Conservation (phyloP, 2,113 vertebrate genomes). For the Hippoglossus stenolepis region DNA sequence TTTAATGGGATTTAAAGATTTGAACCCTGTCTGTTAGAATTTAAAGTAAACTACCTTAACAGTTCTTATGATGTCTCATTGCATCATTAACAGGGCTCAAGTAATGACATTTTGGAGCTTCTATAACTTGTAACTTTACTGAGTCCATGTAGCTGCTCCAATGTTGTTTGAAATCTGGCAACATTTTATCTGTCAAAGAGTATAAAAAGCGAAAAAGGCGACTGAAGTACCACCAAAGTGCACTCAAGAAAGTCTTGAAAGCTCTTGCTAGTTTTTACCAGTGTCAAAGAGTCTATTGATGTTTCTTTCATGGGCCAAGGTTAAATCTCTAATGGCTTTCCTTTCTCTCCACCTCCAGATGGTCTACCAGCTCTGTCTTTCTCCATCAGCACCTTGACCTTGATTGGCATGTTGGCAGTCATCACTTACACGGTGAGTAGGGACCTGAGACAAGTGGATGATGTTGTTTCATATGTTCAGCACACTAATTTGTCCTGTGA, state of each 20-base stretch:
- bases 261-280: neutral
- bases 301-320: constrained; percentile 36
- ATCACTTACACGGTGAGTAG: constrained; percentile 98
- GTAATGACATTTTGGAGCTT: neutral
- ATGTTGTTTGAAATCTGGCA: neutral
- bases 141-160: neutral
- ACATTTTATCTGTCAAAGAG: neutral
- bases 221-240: constrained; percentile 29
- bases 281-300: constrained; percentile 1
- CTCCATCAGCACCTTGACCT: constrained; percentile 97
- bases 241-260: neutral
- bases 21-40: too few species aligned
- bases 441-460: constrained; percentile 32
- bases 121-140: neutral
- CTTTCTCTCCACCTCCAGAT: constrained; percentile 82
- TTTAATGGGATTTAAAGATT: too few species aligned
- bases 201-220: constrained; percentile 8
- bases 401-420: constrained; percentile 98
- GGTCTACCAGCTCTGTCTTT: constrained; percentile 94
- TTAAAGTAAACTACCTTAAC: too few species aligned
- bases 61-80: neutral
- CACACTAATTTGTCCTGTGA: constrained; percentile 39
- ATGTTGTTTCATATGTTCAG: constrained; percentile 47
- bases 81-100: neutral
- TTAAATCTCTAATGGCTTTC: constrained; percentile 47